Evolutionary conservation across 2,113 vertebrate genomes (phyloP).

Genomic region (Trogon surrucura): DNA sequence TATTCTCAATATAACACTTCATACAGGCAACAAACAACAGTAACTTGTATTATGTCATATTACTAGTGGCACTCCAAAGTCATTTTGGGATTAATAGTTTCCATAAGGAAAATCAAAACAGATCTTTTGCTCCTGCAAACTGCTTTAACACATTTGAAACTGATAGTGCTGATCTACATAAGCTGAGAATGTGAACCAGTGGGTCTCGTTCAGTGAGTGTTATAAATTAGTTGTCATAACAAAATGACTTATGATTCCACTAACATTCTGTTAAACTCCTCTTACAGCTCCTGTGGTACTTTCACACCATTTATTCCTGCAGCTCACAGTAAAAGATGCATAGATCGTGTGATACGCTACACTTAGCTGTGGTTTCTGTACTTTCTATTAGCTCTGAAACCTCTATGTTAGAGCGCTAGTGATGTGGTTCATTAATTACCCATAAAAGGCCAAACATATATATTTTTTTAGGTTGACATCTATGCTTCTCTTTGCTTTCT

Average conservation of each 20-base stretch:
- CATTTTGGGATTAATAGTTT: neutral
- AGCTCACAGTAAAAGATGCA: neutral
- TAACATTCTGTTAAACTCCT: neutral
- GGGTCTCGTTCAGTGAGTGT: neutral
- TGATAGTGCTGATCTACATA: neutral
- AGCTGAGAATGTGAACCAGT: neutral
- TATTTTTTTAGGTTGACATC: neutral
- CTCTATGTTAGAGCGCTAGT: neutral
- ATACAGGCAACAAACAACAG: neutral
- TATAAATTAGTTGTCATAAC: neutral
- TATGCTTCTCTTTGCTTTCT: neutral
- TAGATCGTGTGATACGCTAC: accelerated
- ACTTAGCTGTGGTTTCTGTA: neutral
- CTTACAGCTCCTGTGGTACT: neutral
- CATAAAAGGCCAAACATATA: neutral
- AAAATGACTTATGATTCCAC: neutral
- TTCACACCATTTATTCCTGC: neutral
- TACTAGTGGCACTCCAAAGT: neutral
- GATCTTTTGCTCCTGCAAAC: neutral
- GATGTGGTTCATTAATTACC: neutral
- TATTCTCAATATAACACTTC: neutral
- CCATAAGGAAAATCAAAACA: conserved; percentile 4
- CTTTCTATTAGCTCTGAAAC: neutral
- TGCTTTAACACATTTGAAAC: conserved; percentile 5
- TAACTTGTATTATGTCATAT: neutral